phyloP scores from a whole-genome alignment of 1,140 invertebrate species.

The Hesperophylax magnus region DNA sequence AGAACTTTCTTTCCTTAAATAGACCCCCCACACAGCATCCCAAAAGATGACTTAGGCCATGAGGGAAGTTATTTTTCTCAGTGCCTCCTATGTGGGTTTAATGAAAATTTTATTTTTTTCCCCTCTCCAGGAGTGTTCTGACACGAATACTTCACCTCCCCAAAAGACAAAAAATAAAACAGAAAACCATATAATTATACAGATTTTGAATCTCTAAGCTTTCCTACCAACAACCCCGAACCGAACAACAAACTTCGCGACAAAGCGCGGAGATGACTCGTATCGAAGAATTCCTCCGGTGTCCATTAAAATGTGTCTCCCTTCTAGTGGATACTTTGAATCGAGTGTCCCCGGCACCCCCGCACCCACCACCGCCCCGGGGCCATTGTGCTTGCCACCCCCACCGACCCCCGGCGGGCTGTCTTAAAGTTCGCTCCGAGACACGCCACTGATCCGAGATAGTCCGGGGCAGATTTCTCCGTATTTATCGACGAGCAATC shows the following conservation, averaged over 20 bases:
- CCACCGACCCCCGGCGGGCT: too few species aligned
- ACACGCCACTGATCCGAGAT: neutral
- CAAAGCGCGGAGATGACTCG: slow-evolving; percentile 1
- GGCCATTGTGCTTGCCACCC: too few species aligned
- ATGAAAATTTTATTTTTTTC: too few species aligned
- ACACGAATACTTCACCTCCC: neutral
- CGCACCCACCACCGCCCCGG: neutral
- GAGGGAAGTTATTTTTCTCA: too few species aligned
- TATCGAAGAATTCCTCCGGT: slow-evolving; percentile 8
- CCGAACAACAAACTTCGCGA: neutral
- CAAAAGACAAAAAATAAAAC: neutral
- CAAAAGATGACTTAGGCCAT: too few species aligned
- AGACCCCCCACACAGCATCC: too few species aligned
- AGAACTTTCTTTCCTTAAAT: too few species aligned
- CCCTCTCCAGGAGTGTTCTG: too few species aligned
- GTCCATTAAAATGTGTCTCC: slow-evolving; percentile 18
- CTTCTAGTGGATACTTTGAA: neutral
- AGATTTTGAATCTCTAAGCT: neutral
- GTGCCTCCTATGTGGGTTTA: too few species aligned
- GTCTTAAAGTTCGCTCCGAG: too few species aligned
- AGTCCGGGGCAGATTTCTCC: neutral
- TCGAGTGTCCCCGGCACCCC: neutral
- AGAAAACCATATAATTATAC: neutral
- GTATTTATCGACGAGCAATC: slow-evolving; percentile 19
- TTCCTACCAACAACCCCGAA: neutral